Base-by-base conservation (phyloP, 2,888 invertebrate species). In the Stramonita haemastoma region DNA sequence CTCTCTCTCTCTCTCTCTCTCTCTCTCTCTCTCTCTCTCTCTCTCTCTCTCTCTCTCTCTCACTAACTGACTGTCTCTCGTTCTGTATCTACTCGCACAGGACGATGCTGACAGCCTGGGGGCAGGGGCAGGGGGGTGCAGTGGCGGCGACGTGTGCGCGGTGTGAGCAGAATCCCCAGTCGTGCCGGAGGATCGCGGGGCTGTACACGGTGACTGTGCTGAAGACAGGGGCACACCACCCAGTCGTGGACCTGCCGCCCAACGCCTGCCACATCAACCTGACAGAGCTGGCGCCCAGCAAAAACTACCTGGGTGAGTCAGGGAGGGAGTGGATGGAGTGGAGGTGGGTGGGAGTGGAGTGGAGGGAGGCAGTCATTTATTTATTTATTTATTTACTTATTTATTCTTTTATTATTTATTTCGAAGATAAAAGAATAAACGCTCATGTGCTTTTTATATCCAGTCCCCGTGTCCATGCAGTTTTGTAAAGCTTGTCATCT, bases 211-310 rank as follows among this genome's bases (percentile, higher is more conserved):
- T 92, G 57, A 97, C 98, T 84, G 97, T 98, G 88, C 97, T 98
- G 89, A 96, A 98, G 92, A 97, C 98, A 0, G 97, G 97, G 87
- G 98, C 98, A 91, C 98, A 98, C 96, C 97, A 98, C 83, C 97
- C 97, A 92, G 97, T 99, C 88, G 97, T 98, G 19, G 97, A 97
- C 73, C 97, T 99, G 89, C 98, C 98, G 0, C 97, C 97, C 89
- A 98, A 98, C 34, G 98, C 98, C 79, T 98, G 98, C 96, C 97
- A 98, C 93, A 97, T 99, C 92, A 97, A 98, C 95, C 97, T 98
- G 94, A 98, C 98, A 32, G 98, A 98, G 96, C 96, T 98, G 86
- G 97, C 97, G 90, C 97, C 97, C 94, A 98, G 98, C 95, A 97
- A 97, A 92, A 98, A 98, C 96, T 97, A 98, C 95, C 97, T 98